These are phyloP conservation scores for Tridacna gigas DNA, from an alignment of 2,888 invertebrate genomes.

Conservation along the genomic window DNA sequence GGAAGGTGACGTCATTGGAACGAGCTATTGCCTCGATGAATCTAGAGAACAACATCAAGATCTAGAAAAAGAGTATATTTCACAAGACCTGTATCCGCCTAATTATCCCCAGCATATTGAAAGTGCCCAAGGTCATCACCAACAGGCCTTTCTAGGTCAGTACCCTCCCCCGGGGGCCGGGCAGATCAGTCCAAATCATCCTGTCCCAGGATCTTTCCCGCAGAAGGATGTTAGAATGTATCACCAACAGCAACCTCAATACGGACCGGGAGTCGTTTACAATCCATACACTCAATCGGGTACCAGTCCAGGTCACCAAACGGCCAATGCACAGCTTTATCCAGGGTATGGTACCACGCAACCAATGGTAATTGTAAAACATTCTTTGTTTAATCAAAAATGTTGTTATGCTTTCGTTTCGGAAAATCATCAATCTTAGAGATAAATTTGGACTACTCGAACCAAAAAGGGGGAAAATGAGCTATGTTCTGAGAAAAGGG, in stretches of 20 bases:
- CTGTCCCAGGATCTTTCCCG: conserved; percentile 17
- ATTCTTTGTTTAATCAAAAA: no score
- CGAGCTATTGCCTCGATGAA: no score
- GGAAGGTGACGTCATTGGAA: no score
- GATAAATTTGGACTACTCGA: no score
- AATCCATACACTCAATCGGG: background rate
- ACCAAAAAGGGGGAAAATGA: no score
- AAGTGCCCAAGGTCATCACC: background rate
- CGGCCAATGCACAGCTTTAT: conserved; percentile 12
- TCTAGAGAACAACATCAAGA: no score
- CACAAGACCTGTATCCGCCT: background rate
- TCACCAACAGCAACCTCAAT: conserved; percentile 20
- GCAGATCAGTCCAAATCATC: conserved; percentile 14
- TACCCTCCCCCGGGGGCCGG: conserved; percentile 24
- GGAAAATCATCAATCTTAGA: no score
- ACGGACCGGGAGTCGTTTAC: background rate
- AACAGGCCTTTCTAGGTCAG: conserved; percentile 4
- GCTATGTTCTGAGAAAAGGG: no score
- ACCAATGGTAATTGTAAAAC: conserved; percentile 3
- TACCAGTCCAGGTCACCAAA: background rate
- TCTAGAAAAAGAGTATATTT: background rate
- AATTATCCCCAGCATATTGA: background rate
- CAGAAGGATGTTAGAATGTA: conserved; percentile 22
- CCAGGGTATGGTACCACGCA: conserved; percentile 24
- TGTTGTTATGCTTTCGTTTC: no score